A percentile compares a stretch with the other conserved stretches of the same genome.
These are phyloP conservation scores for Dasyprocta punctata DNA, from an alignment of 2,113 vertebrate genomes.

Conservation along the genomic window DNA sequence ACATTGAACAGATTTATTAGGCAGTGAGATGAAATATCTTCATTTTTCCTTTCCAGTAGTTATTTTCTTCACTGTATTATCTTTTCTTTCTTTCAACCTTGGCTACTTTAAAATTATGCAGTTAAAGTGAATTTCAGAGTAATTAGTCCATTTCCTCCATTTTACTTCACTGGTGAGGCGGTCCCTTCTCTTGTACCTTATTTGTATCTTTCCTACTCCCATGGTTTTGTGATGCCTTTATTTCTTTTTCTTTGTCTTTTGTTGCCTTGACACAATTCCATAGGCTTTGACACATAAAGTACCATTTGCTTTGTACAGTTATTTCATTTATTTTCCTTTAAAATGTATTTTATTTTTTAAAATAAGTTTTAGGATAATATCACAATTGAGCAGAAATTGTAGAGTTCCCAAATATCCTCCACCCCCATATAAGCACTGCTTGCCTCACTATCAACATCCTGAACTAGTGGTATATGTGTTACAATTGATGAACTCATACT, in stretches of 20 bases:
- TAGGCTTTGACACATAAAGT: background rate
- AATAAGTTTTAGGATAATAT: background rate
- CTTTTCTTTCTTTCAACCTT: background rate
- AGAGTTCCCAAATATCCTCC: background rate
- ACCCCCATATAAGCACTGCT: background rate
- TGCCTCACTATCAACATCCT: background rate
- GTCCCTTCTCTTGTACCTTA: background rate
- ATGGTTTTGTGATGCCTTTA: background rate
- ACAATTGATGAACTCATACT: background rate
- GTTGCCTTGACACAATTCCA: background rate
- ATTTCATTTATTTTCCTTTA: background rate
- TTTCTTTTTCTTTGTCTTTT: background rate
- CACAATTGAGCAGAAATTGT: background rate
- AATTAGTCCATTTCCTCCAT: background rate
- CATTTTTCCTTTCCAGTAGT: background rate
- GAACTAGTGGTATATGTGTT: background rate
- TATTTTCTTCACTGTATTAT: background rate
- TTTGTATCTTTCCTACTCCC: background rate
- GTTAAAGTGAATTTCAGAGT: background rate
- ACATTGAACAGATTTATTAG: background rate
- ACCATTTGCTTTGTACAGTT: background rate
- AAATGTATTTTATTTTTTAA: background rate
- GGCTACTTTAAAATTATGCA: background rate
- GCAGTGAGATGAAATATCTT: background rate
- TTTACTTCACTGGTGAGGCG: background rate